Percentiles rank a stretch among this genome's conserved stretches.
Evolutionary conservation across 2,888 invertebrate genomes (phyloP).

Genomic region (Eulithis prunata): DNA sequence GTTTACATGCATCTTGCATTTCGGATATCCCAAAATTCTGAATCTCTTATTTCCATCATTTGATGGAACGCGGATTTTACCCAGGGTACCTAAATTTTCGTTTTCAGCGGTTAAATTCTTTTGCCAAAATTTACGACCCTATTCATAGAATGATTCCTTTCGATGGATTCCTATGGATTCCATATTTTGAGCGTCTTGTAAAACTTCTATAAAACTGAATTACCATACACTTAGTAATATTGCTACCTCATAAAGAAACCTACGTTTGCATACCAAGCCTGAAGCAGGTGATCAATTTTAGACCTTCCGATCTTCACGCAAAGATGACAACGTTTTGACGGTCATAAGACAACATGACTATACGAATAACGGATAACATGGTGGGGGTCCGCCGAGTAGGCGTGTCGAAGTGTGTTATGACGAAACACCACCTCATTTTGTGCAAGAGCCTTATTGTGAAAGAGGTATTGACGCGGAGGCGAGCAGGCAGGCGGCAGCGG

Average conservation of each 20-base stretch:
- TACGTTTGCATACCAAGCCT: conserved; percentile 19
- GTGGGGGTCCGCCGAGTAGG: conserved; percentile 65
- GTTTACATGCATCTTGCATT: conserved; percentile 1
- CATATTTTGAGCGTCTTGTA: too few relatives aligned
- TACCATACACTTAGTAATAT: too few relatives aligned
- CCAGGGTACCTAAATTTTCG: too few relatives aligned
- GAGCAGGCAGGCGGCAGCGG: conserved; percentile 50
- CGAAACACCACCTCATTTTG: conserved; percentile 75
- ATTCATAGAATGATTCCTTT: too few relatives aligned
- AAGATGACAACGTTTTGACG: conserved; percentile 36
- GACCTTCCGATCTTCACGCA: conserved; percentile 34
- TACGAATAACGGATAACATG: conserved; percentile 56
- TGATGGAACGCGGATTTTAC: too few relatives aligned
- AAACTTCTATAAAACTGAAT: too few relatives aligned
- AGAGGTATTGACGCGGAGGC: conserved; percentile 72
- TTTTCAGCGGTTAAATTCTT: too few relatives aligned
- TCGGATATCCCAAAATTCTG: too few relatives aligned
- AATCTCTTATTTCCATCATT: too few relatives aligned
- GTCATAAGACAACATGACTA: conserved; percentile 37
- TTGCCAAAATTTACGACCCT: too few relatives aligned
- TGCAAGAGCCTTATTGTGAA: conserved; percentile 78
- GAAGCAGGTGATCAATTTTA: conserved; percentile 29
- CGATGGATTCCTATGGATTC: too few relatives aligned
- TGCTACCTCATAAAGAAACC: conserved; percentile 29
- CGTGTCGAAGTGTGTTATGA: conserved; percentile 73